Evolutionary conservation across 2,797 vertebrate species (phyloP).

Genomic region (Hirundo rustica): DNA sequence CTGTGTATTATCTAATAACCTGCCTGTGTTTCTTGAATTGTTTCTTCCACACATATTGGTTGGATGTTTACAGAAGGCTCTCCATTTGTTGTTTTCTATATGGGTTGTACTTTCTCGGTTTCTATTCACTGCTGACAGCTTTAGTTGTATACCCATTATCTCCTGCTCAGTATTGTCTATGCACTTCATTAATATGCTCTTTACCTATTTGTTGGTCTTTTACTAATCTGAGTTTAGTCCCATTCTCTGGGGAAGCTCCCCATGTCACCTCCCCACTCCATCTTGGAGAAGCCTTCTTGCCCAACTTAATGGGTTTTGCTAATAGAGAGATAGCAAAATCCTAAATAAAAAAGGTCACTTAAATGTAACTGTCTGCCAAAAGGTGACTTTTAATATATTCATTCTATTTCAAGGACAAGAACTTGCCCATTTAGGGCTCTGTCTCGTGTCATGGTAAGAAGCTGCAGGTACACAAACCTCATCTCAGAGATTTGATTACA

Average conservation of each 20-base stretch:
- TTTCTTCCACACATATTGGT: background rate
- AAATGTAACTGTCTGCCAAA: background rate
- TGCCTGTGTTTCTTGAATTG: background rate
- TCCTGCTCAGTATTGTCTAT: background rate
- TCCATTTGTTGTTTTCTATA: background rate
- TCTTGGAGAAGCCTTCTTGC: background rate
- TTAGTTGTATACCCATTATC: background rate
- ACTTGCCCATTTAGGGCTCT: background rate
- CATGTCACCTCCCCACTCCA: background rate
- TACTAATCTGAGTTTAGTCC: background rate
- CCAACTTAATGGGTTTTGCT: background rate
- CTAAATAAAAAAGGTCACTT: background rate
- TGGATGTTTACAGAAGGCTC: background rate
- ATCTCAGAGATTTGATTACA: background rate
- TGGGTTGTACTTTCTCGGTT: background rate
- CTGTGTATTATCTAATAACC: background rate
- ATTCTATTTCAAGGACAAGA: background rate
- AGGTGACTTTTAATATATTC: background rate
- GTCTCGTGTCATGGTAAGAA: background rate
- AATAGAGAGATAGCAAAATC: background rate
- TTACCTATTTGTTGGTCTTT: background rate
- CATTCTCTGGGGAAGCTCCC: background rate
- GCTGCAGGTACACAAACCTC: background rate
- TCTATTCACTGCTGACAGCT: background rate
- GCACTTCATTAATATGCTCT: background rate